A percentile compares a stretch with the other conserved stretches of the same genome.
These are phyloP conservation scores for Ectropis crepuscularia DNA, from an alignment of 2,888 invertebrate species.

Conservation along the genomic window DNA sequence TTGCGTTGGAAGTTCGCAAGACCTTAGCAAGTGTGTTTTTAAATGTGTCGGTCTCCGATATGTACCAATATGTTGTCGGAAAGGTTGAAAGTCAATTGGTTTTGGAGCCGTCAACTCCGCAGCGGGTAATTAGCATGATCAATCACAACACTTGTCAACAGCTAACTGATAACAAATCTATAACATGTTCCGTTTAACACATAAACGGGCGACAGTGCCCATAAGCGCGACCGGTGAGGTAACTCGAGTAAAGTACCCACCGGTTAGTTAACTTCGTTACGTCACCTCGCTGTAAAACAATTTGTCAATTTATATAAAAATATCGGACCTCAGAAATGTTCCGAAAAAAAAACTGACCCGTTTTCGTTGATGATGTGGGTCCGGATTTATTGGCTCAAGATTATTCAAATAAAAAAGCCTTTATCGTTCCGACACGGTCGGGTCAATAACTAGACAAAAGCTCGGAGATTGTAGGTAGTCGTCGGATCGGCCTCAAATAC, in stretches of 20 bases:
- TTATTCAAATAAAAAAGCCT: slow-evolving; percentile 65
- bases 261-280: slow-evolving; percentile 28
- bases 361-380: slow-evolving; percentile 20
- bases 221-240: slow-evolving; percentile 19
- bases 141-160: slow-evolving; percentile 43
- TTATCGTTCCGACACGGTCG: slow-evolving; percentile 61
- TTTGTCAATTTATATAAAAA: slow-evolving; percentile 28
- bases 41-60: slow-evolving; percentile 4
- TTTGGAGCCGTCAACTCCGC: slow-evolving; percentile 39
- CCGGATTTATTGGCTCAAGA: slow-evolving; percentile 41
- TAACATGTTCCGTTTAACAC: slow-evolving; percentile 38
- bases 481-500: slow-evolving; percentile 83
- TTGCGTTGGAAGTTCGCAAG: too few species aligned
- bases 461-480: slow-evolving; percentile 79
- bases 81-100: slow-evolving; percentile 39
- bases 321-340: slow-evolving; percentile 7
- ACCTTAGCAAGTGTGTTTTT: too few species aligned
- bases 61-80: slow-evolving; percentile 29
- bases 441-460: slow-evolving; percentile 84
- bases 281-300: slow-evolving; percentile 32
- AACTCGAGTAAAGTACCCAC: slow-evolving; percentile 12
- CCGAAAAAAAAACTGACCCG: slow-evolving; percentile 22
- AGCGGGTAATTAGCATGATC: slow-evolving; percentile 43
- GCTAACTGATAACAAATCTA: slow-evolving; percentile 42
- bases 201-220: slow-evolving; percentile 25